Base-by-base conservation (phyloP, 2,113 vertebrate species). In the Cochlearius cochlearius region DNA sequence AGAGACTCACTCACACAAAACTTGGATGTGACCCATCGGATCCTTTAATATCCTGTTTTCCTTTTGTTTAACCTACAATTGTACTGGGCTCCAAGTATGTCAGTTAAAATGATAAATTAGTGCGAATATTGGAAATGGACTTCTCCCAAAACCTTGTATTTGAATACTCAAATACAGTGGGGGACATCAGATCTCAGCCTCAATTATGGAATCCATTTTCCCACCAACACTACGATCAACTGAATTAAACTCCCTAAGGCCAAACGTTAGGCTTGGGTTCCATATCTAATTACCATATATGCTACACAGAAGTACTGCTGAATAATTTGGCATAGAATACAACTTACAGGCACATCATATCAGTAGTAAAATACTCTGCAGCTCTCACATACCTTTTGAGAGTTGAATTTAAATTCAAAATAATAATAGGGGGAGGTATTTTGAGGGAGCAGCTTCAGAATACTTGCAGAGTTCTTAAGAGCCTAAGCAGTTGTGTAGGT, bases 41-140 rank as follows among this genome's bases (percentile, higher is more conserved):
- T 78, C 62, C 63, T 94, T 93, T 92, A 92, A 92, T 91, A 94
- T 91, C 83, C 86, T 64, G 39, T 49, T 96, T 96, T 91, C 73
- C 64, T 86, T 88, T 93, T 86, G 56, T 93, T 93, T 86, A 92
- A 88, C 63, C 72, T 95, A 84, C 34, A 90, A 45, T 67, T 77
- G 63, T 36, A 47, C 79, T 78, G 36, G 53, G 53, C 45, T 92
- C 25, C 60, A 87, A 95, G 53, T 32, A 19, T 6, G n/a, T 81
- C 80, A 75, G 56, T 43, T 94, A 64, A 95, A 91, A 68, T 89
- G 73, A 95, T 89, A 87, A 87, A 93, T 94, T 81, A 75, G 22
- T 2, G 1, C 55, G 83, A 87, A 75, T 89, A 94, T 94, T 85
- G 72, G 53, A 85, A 94, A 56, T 85, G 80, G 76, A 84, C 76